Evolutionary conservation across 2,797 vertebrate species (phyloP), one percentile per base, ranked within the genome.

Genomic region (Melanotaenia trifasciata): DNA sequence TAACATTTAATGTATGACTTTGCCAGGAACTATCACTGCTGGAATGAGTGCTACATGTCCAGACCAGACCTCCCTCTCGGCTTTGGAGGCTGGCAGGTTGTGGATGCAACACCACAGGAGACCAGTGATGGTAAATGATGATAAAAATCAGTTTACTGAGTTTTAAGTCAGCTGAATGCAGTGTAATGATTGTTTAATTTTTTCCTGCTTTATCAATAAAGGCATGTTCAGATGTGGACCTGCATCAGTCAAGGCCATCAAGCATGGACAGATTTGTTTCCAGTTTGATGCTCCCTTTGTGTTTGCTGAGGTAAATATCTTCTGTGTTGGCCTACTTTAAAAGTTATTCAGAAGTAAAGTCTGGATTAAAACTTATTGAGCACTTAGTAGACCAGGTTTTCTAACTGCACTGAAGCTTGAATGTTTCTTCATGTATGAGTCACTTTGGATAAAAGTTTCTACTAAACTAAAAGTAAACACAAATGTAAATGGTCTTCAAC

Each of bases 1-100:
- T 12, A 5, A 26, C 14, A 26, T 35, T 33, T 13, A 58, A 47
- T 8, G 30, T 36, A 8, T 60, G 18, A n/a, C 33, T 20, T 47
- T 66, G 5, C 56, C 91, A 99, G 98, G 98, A 99, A 99, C 87
- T 99, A 99, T 71, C 98, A 99, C 77, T 98, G 97, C 92, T 99
- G 98, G 97, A 99, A 97, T 0, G 98, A 99, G 78, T 97, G 97
- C 81, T 99, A 92, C 96, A 99, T 99, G 97, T 83, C 95, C 16
- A 95, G 98, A 78, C 94, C 96, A n/a, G 98, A 99, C 80, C 97
- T 99, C 33, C 97, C 96, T 0, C 50, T 94, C 11, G 96, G 97
- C 18, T 99, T 98, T 5, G 98, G 97, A 84, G 98, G 98, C 18
- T 99, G 98, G 98, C 98, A 99, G 84, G 96, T 85, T 30, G 97